phyloP scores from a whole-genome alignment of 92 coral and sea anemone species.

The Palythoa caribaeorum region DNA sequence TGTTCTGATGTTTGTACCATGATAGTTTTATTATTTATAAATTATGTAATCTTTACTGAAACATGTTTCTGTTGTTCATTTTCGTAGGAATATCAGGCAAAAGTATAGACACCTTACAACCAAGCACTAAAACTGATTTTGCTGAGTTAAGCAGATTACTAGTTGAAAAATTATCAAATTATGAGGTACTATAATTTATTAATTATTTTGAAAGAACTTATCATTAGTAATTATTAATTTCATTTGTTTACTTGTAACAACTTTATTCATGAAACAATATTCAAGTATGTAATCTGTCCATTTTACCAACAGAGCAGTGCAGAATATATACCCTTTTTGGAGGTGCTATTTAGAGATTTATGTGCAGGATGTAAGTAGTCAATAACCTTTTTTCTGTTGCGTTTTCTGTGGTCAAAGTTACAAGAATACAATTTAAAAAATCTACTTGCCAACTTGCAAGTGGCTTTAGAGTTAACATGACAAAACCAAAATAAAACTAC shows the following conservation, averaged over 20 bases:
- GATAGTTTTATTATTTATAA: not conserved
- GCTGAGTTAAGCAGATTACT: conserved; percentile 88
- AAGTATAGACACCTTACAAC: conserved; percentile 86
- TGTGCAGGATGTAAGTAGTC: conserved; percentile 91
- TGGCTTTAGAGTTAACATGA: no score
- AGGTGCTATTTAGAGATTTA: conserved; percentile 89
- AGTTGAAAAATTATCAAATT: conserved; percentile 86
- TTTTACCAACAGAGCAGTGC: conserved; percentile 70
- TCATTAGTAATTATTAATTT: no score
- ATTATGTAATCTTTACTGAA: not conserved
- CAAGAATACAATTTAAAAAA: no score
- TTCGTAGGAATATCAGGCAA: conserved; percentile 55
- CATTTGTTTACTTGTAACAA: no score
- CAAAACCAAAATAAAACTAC: no score
- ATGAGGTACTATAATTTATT: conserved; percentile 67
- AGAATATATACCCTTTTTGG: conserved; percentile 90
- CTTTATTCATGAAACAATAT: no score
- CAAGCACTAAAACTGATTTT: conserved; percentile 82
- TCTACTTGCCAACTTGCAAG: no score
- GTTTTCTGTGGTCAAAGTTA: no score
- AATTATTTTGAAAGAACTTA: not conserved
- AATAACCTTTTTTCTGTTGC: no score
- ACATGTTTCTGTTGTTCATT: not conserved
- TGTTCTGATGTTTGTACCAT: no score
- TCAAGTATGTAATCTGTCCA: not conserved